These are phyloP conservation scores for Poecilobothrus nobilitatus DNA, from an alignment of 2,888 invertebrate genomes.

Conservation along the genomic window DNA sequence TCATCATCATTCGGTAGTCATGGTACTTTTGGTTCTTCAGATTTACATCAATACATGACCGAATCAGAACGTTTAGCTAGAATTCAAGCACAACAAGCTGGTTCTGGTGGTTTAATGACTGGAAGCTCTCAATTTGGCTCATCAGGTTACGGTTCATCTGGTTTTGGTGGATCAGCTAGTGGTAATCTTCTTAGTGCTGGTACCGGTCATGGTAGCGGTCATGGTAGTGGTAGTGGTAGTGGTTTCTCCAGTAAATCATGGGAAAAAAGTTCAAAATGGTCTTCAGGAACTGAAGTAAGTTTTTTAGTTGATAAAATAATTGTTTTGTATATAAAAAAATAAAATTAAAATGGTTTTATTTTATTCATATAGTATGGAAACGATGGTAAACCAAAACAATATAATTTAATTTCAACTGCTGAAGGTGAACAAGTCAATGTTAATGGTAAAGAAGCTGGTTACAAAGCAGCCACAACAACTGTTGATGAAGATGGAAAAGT, in stretches of 20 bases:
- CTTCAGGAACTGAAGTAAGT: constrained; percentile 40
- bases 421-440: constrained; percentile 44
- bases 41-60: constrained; percentile 32
- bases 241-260: constrained; percentile 38
- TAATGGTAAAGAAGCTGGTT: constrained; percentile 48
- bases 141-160: constrained; percentile 11
- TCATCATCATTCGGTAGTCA: not conserved
- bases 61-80: constrained; percentile 39
- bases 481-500: constrained; percentile 57
- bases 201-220: constrained; percentile 16
- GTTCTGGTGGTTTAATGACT: constrained; percentile 27
- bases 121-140: constrained; percentile 27
- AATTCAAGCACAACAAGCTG: constrained; percentile 32
- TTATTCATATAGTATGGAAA: constrained; percentile 33
- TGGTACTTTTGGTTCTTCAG: constrained; percentile 22
- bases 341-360: not conserved
- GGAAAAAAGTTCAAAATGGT: constrained; percentile 44
- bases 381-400: constrained; percentile 38
- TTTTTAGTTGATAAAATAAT: not conserved
- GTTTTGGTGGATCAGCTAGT: constrained; percentile 11
- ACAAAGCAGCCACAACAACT: constrained; percentile 50
- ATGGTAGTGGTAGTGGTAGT: constrained; percentile 21
- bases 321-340: not conserved
- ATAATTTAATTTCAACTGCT: constrained; percentile 40
- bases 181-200: constrained; percentile 17